Percentiles rank a stretch among this genome's conserved stretches.
Evolutionary conservation across 2,797 vertebrate species (phyloP).

Genomic region (Aldrovandia affinis): DNA sequence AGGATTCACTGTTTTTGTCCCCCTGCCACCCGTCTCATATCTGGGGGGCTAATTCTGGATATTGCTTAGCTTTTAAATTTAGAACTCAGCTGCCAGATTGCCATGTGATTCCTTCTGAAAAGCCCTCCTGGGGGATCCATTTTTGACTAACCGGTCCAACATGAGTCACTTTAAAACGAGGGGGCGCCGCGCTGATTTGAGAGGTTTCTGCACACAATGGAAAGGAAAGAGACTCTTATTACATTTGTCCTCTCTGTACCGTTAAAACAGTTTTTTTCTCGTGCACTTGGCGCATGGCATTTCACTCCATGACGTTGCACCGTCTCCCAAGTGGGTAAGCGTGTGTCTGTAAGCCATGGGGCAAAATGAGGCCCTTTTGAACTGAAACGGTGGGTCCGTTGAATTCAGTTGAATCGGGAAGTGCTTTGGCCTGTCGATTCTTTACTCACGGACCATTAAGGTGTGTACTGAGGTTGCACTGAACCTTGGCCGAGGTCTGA

Average conservation of each 20-base stretch:
- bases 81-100: conserved; percentile 51
- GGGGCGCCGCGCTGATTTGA: conserved; percentile 51
- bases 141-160: conserved; percentile 43
- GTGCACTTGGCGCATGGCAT: conserved; percentile 23
- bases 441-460: conserved; percentile 30
- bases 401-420: neutral
- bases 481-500: neutral
- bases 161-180: conserved; percentile 48
- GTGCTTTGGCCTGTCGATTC: neutral
- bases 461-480: conserved; percentile 23
- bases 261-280: conserved; percentile 34
- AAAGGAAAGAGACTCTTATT: conserved; percentile 26
- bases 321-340: neutral
- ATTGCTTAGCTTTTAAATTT: conserved; percentile 54
- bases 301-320: conserved; percentile 25
- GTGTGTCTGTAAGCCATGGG: no score
- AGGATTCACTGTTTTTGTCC: neutral
- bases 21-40: conserved; percentile 15
- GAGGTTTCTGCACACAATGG: conserved; percentile 49
- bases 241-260: conserved; percentile 33
- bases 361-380: no score
- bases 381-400: neutral
- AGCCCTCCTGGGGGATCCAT: conserved; percentile 36
- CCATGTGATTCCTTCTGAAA: conserved; percentile 40
- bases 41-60: conserved; percentile 58